These are phyloP conservation scores for Malacoraja senta DNA, from an alignment of 2,797 vertebrate genomes.

Conservation along the genomic window DNA sequence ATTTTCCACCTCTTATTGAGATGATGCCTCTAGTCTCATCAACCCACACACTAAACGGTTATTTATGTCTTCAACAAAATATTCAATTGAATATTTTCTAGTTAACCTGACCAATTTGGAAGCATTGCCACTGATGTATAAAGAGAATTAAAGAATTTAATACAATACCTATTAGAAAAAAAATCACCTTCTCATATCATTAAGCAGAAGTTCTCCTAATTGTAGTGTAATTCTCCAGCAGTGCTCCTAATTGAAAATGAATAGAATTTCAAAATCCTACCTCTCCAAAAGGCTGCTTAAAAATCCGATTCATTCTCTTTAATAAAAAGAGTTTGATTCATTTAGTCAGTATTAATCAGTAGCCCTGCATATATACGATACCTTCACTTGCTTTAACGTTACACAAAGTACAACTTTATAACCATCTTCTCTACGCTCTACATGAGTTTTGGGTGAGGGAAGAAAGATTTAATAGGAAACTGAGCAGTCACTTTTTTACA, in stretches of 20 bases:
- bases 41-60: no score
- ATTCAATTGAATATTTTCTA: no score
- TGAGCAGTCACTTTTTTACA: no score
- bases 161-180: not conserved
- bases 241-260: not conserved
- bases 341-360: not conserved
- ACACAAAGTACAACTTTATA: not conserved
- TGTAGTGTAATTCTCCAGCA: not conserved
- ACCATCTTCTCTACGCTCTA: not conserved
- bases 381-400: conserved; percentile 5
- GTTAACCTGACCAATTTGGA: not conserved
- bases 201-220: not conserved
- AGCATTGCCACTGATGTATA: not conserved
- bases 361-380: not conserved
- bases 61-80: no score
- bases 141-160: not conserved
- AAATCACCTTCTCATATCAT: not conserved
- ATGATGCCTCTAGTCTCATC: no score
- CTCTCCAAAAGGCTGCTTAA: not conserved
- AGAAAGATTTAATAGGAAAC: no score
- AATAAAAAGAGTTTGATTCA: not conserved
- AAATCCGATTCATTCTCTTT: not conserved
- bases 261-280: not conserved
- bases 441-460: no score
- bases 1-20: no score